A percentile compares a stretch with the other conserved stretches of the same genome.
Conservation (phyloP, 2,797 vertebrate genomes). For the Acipenser oxyrinchus region DNA sequence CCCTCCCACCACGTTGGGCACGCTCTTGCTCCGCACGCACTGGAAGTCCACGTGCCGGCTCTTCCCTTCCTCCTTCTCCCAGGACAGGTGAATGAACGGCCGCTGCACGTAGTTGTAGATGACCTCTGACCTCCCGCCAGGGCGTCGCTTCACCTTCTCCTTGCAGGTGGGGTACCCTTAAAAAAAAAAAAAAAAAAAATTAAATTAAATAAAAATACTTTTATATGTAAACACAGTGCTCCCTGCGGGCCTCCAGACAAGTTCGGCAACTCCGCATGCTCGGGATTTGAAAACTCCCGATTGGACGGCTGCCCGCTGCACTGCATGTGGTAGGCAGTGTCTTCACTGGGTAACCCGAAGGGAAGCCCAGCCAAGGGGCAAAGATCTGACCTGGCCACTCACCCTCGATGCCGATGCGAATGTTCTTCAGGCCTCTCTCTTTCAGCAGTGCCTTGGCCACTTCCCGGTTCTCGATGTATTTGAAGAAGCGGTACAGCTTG, state of each 20-base stretch:
- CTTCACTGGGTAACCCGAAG: not conserved
- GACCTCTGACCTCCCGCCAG: slow-evolving; percentile 64
- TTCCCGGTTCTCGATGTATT: slow-evolving; percentile 71
- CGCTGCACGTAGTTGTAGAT: slow-evolving; percentile 73
- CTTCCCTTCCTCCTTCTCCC: slow-evolving; percentile 75
- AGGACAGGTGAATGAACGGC: slow-evolving; percentile 72
- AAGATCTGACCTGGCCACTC: slow-evolving; percentile 13
- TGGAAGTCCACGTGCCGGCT: slow-evolving; percentile 74
- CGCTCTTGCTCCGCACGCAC: slow-evolving; percentile 68
- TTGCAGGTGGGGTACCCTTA: slow-evolving; percentile 71
- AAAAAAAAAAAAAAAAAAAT: not conserved
- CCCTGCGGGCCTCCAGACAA: not conserved
- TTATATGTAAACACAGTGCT: not conserved
- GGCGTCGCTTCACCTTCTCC: slow-evolving; percentile 69
- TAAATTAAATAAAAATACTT: not conserved
- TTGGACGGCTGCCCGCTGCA: not conserved
- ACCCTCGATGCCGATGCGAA: slow-evolving; percentile 74
- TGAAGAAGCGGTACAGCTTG: slow-evolving; percentile 74
- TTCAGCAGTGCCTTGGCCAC: slow-evolving; percentile 68
- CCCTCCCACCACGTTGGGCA: slow-evolving; percentile 57
- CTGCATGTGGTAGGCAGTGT: not conserved
- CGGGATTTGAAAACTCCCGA: not conserved
- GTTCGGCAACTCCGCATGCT: not conserved
- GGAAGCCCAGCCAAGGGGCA: not conserved
- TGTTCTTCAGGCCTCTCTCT: slow-evolving; percentile 69